Evolutionary conservation across 2,888 invertebrate genomes (phyloP).

Genomic region (Eristalinus aeneus): DNA sequence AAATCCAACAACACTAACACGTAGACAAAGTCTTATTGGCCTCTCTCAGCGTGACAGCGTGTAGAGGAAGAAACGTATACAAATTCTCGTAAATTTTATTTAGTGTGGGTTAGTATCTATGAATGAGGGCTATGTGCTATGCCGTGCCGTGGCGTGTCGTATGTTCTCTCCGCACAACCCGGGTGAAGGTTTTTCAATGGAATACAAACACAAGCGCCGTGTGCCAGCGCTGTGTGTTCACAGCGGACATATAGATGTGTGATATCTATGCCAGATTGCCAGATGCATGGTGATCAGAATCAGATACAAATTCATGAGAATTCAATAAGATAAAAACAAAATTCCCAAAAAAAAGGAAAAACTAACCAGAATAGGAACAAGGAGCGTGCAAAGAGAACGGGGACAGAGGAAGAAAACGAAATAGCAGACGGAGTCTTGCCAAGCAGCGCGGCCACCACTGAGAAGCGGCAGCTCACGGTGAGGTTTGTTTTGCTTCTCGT

Average conservation of each 20-base stretch:
- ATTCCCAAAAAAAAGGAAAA: not conserved
- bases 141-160: not conserved
- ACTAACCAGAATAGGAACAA: not conserved
- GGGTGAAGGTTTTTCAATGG: constrained; percentile 55
- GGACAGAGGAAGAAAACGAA: not conserved
- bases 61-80: constrained; percentile 5
- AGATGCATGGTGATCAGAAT: constrained; percentile 43
- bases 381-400: not conserved
- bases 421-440: not conserved
- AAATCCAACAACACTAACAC: not conserved
- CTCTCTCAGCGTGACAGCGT: not conserved
- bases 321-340: constrained; percentile 33
- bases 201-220: constrained; percentile 30
- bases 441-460: not conserved
- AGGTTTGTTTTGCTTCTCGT: constrained; percentile 23
- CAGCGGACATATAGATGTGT: not conserved
- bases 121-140: not conserved
- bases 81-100: constrained; percentile 50
- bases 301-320: constrained; percentile 39
- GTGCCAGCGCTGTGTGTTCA: not conserved
- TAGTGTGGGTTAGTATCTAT: constrained; percentile 39
- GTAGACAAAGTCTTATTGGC: not conserved
- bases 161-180: not conserved
- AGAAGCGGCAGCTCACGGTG: not conserved
- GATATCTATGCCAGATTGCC: constrained; percentile 33